These are phyloP conservation scores for Drosophila quasianomalipes DNA, from an alignment of 2,888 invertebrate genomes.

Conservation along the genomic window DNA sequence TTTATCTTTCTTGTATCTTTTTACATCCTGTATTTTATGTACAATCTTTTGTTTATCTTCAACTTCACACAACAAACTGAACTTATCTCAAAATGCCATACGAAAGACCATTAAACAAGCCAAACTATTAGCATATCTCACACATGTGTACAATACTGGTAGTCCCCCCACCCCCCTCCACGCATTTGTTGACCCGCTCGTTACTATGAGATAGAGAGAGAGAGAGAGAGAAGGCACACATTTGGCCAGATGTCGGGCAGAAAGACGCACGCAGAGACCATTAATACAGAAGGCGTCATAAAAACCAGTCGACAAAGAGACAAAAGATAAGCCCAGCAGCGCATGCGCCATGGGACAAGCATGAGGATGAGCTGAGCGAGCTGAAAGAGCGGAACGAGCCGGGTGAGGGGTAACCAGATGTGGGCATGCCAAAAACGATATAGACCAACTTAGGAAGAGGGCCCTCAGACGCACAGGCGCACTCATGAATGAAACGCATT, in stretches of 20 bases:
- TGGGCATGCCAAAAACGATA: slow-evolving; percentile 62
- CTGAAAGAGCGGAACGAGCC: neutral
- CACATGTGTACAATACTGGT: slow-evolving; percentile 40
- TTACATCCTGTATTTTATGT: neutral
- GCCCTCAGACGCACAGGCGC: slow-evolving; percentile 28
- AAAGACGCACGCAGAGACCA: slow-evolving; percentile 27
- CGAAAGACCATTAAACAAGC: slow-evolving; percentile 25
- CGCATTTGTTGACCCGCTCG: neutral
- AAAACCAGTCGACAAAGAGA: slow-evolving; percentile 67
- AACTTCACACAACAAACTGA: slow-evolving; percentile 28
- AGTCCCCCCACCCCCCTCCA: neutral
- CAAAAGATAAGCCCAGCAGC: slow-evolving; percentile 56
- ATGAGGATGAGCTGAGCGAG: neutral
- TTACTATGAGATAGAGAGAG: neutral
- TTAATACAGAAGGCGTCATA: slow-evolving; percentile 59
- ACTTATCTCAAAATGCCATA: slow-evolving; percentile 16
- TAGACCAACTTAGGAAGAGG: slow-evolving; percentile 54
- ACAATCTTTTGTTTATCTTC: neutral
- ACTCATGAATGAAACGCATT: slow-evolving; percentile 57
- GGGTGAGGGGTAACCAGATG: slow-evolving; percentile 55
- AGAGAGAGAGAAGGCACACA: slow-evolving; percentile 36
- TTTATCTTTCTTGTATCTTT: neutral
- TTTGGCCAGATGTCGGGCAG: slow-evolving; percentile 65
- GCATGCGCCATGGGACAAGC: slow-evolving; percentile 58
- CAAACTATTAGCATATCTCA: slow-evolving; percentile 53